phyloP scores from a whole-genome alignment of 2,888 invertebrate genomes.

The Dascillus cervinus region DNA sequence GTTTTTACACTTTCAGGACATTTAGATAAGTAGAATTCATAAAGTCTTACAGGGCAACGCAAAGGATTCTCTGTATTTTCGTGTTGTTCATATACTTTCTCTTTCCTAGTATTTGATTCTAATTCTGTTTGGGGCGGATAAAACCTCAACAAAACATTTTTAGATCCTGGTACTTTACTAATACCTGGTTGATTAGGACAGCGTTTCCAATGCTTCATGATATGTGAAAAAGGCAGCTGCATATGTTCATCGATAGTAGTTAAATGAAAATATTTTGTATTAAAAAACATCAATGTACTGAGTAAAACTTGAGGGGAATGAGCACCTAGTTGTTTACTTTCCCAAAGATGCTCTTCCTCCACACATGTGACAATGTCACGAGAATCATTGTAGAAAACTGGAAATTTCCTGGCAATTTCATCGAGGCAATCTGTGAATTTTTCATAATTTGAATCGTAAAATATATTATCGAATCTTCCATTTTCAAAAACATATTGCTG shows the following conservation, averaged over 20 bases:
- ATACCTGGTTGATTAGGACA: slow-evolving; percentile 63
- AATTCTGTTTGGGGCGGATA: slow-evolving; percentile 81
- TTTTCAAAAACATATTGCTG: slow-evolving; percentile 92
- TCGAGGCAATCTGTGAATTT: slow-evolving; percentile 88
- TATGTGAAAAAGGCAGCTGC: slow-evolving; percentile 88
- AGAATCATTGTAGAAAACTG: slow-evolving; percentile 74
- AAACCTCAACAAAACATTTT: slow-evolving; percentile 78
- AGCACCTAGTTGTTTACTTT: slow-evolving; percentile 92
- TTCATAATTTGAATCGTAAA: slow-evolving; percentile 88
- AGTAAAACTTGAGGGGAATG: slow-evolving; percentile 91
- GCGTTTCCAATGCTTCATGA: slow-evolving; percentile 93
- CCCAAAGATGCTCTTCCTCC: slow-evolving; percentile 95
- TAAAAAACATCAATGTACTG: slow-evolving; percentile 92
- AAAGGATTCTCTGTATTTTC: slow-evolving; percentile 90
- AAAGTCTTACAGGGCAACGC: slow-evolving; percentile 90
- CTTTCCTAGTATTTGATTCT: slow-evolving; percentile 74
- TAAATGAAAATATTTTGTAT: slow-evolving; percentile 92
- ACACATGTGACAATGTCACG: slow-evolving; percentile 87
- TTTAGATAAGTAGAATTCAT: slow-evolving; percentile 95
- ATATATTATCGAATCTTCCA: slow-evolving; percentile 90
- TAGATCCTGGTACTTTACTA: slow-evolving; percentile 62
- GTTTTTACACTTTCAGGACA: slow-evolving; percentile 93
- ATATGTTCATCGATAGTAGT: slow-evolving; percentile 88
- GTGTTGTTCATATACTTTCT: slow-evolving; percentile 86
- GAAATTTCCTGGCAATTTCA: slow-evolving; percentile 80